Percentiles rank a stretch among this genome's conserved stretches.
Conservation (phyloP, 2,797 vertebrate genomes). For the Chelon labrosus region DNA sequence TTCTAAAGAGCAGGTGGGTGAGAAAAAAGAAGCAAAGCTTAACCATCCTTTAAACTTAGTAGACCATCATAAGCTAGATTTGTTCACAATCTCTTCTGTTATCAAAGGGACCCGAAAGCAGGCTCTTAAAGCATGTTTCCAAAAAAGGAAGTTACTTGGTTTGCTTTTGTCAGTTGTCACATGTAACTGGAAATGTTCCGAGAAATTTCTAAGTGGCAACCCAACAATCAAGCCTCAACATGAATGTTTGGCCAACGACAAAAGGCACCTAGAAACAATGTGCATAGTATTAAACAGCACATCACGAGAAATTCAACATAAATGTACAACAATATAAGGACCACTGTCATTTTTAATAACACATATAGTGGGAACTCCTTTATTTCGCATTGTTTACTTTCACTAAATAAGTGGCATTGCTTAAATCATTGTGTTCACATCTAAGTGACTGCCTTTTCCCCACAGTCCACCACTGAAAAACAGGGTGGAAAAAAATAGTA, state of each 20-base stretch:
- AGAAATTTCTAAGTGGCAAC: background rate
- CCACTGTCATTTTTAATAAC: background rate
- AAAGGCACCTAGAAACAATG: background rate
- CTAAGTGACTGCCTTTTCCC: background rate
- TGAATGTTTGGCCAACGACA: background rate
- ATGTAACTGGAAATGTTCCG: background rate
- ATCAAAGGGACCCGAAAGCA: constrained; percentile 22
- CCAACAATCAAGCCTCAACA: too few relatives aligned
- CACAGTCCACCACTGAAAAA: background rate
- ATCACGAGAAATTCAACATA: background rate
- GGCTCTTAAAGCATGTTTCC: too few relatives aligned
- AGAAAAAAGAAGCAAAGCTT: background rate
- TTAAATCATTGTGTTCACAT: background rate
- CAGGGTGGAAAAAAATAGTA: background rate
- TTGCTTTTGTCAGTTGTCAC: constrained; percentile 18
- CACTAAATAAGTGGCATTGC: background rate
- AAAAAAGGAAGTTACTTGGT: too few relatives aligned
- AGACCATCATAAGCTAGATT: background rate
- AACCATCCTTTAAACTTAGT: background rate
- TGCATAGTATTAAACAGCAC: background rate
- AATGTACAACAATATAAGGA: background rate
- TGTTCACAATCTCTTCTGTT: background rate
- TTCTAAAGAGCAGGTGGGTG: too few relatives aligned
- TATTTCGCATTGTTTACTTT: background rate
- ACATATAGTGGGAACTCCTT: background rate